Base-by-base conservation (phyloP, 2,888 invertebrate species). In the Nudaria mundana region DNA sequence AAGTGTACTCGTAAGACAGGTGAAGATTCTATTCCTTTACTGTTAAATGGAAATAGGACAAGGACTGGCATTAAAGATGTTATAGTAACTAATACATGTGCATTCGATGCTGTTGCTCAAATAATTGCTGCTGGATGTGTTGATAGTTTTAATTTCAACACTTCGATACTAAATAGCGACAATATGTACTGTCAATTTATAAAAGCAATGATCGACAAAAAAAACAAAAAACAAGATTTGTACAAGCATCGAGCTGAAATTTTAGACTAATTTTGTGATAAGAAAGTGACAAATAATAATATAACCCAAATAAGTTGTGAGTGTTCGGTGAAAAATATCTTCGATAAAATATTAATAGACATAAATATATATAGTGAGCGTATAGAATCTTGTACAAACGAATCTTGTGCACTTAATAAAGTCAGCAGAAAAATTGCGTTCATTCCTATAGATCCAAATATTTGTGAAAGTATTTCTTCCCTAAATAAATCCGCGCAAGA, bases 241-340 rank as follows among this genome's bases (percentile, higher is more conserved):
- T 13, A 22, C 18, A 22, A 8, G n/a, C 5, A 18, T 3, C 22
- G 18, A 12, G 20, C 13, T 20, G 11, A 31, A 31, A 31, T 22
- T 13, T 16, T 12, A 18, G 11, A 22, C 7, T n/a, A 2, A 13
- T n/a, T 11, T 22, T 18, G 18, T 15, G 13, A 31, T 11, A 22
- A 31, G 22, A 14, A 30, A 2, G 2, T 10, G n/a, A 13, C 30
- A 11, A 15, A 4, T 15, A 30, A 18, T 30, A 30, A n/a, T n/a
- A n/a, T n/a, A 18, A 29, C 28, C 28, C n/a, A 29, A 29, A 15
- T 29, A 29, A 11, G 12, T 12, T 31, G 31, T 31, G n/a, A 31
- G 7, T 31, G 31, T 11, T 12, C 8, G 10, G 31, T 31, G 12
- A 22, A 10, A 31, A 10, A 20, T n/a, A 31, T 31, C 11, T 31